Evolutionary conservation across 1,140 invertebrate species (phyloP), one percentile per base, ranked within the genome.

Genomic region (Pseudomyrmex concolor): DNA sequence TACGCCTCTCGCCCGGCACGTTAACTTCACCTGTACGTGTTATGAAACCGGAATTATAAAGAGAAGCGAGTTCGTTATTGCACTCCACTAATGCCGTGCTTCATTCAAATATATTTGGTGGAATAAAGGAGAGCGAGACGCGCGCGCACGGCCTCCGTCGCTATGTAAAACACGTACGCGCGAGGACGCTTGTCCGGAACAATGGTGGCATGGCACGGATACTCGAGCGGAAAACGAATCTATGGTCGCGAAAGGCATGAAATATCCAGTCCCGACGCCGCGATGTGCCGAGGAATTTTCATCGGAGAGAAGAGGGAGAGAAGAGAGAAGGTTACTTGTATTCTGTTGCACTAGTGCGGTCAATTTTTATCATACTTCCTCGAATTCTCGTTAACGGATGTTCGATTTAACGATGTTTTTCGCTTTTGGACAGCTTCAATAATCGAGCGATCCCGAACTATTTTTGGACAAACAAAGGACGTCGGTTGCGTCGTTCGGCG

Each of bases 1-100:
- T 92, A 97, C 97, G 1, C 98, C 98, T 78, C 95, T 95, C 4
- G 98, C 98, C 82, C 95, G 94, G 93, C 96, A 97, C 68, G 93
- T 94, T 74, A 97, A 90, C 83, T 95, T 95, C 68, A 94, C 93
- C 93, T 94, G 89, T 88, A 89, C 88, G 88, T 88, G 88, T 86
- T 89, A 88, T 73, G 88, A 89, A 89, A 89, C 70, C 87, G 71
- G 84, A 89, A 89, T 89, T 89, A 88, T 88, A 85, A 88, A 88
- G 84, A 80, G 86, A 88, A 89, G 84, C 84, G 86, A 85, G 71
- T 85, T 88, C 77, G 86, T 88, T 88, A 88, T 87, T 85, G 82
- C 82, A 68, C 64, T 45, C 63, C 34, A 45, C 60, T 72, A 72
- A 62, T 25, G 8, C 64, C 43, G 48, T 57, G 70, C 51, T 72